phyloP scores from a whole-genome alignment of 1,140 invertebrate genomes.

The Aporrectodea caliginosa region DNA sequence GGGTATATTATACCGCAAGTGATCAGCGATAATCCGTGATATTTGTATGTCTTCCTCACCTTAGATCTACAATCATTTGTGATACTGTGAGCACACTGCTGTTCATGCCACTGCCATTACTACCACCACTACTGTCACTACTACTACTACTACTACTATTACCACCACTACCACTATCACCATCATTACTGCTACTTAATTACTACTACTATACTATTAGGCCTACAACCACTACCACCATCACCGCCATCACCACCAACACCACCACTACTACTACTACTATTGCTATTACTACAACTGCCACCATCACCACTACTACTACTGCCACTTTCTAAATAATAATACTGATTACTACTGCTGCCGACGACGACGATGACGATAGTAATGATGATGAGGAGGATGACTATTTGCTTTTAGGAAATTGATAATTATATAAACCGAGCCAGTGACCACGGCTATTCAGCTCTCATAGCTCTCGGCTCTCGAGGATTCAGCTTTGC shows the following conservation, averaged over 20 bases:
- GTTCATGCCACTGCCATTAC: too few relatives aligned
- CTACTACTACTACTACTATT: neutral
- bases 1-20: too few relatives aligned
- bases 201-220: neutral
- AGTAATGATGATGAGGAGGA: constrained; percentile 1
- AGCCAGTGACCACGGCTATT: constrained; percentile 86
- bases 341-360: neutral
- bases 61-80: too few relatives aligned
- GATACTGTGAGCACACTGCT: too few relatives aligned
- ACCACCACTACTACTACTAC: neutral
- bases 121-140: neutral
- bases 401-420: constrained; percentile 64
- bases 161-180: neutral
- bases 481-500: constrained; percentile 83
- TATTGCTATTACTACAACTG: neutral
- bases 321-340: neutral
- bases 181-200: neutral
- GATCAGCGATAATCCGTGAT: too few relatives aligned
- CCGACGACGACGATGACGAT: neutral
- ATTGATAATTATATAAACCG: constrained; percentile 89
- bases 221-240: neutral
- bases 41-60: too few relatives aligned
- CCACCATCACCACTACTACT: neutral
- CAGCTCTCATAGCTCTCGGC: constrained; percentile 79
- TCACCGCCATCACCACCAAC: neutral